Percentiles rank a stretch among this genome's conserved stretches.
Conservation (phyloP, 1,140 invertebrate species). For the Solenopsis fugax region DNA sequence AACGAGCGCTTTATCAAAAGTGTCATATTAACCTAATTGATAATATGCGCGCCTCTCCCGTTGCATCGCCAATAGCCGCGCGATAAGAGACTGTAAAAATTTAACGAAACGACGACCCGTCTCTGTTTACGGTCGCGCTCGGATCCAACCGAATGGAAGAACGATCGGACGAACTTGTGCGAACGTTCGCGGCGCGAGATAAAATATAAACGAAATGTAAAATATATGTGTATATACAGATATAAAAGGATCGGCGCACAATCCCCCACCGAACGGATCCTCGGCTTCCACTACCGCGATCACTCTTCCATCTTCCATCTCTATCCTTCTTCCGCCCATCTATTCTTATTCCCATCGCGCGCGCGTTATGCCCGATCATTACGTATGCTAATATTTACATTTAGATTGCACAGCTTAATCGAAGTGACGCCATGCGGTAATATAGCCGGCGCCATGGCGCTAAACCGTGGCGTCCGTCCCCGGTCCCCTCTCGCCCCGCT, state of each 20-base stretch:
- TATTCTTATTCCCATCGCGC: constrained; percentile 74
- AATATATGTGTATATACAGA: neutral
- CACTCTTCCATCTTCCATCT: constrained; percentile 40
- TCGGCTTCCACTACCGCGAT: constrained; percentile 28
- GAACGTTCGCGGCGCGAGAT: neutral
- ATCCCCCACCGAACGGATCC: neutral
- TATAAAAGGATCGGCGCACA: too few relatives aligned
- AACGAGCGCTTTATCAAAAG: constrained; percentile 56
- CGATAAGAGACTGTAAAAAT: constrained; percentile 40
- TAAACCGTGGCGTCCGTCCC: constrained; percentile 82
- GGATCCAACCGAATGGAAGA: neutral
- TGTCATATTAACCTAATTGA: constrained; percentile 59
- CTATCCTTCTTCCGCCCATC: constrained; percentile 51
- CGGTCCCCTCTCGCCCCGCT: constrained; percentile 53
- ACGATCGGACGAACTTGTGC: neutral
- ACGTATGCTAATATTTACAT: constrained; percentile 86
- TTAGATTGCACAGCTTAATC: constrained; percentile 85
- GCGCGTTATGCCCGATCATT: constrained; percentile 81
- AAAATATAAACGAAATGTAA: neutral
- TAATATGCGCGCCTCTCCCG: constrained; percentile 42
- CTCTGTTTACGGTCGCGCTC: constrained; percentile 4
- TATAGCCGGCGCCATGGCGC: constrained; percentile 85
- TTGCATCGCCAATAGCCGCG: constrained; percentile 46
- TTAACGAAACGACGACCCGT: constrained; percentile 4
- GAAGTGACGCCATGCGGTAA: constrained; percentile 85